phyloP scores from a whole-genome alignment of 2,797 vertebrate species.

The Sternarchorhynchus goeldii region DNA sequence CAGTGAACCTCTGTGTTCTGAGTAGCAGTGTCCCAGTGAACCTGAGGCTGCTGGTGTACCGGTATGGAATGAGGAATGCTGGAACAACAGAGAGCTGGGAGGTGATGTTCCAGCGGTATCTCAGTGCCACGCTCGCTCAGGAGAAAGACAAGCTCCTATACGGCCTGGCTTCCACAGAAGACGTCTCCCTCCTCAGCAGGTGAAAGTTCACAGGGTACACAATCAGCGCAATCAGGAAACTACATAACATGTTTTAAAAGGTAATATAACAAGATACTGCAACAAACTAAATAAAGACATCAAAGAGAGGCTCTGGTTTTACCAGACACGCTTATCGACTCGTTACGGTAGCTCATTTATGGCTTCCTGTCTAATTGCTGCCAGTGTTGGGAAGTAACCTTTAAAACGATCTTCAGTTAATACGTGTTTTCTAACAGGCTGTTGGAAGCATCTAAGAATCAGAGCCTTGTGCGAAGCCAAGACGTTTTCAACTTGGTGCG shows the following conservation, averaged over 20 bases:
- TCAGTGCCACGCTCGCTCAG: constrained; percentile 82
- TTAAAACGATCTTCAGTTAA: background rate
- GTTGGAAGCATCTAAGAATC: constrained; percentile 77
- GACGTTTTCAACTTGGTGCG: constrained; percentile 90
- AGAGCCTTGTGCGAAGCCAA: constrained; percentile 85
- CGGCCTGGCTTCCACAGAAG: constrained; percentile 86
- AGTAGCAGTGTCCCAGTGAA: constrained; percentile 80
- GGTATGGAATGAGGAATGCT: constrained; percentile 89
- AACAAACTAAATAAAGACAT: no score
- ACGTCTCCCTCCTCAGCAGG: constrained; percentile 80
- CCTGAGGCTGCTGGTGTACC: constrained; percentile 89
- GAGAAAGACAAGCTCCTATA: constrained; percentile 97
- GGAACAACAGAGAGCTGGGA: constrained; percentile 78
- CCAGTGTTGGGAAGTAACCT: background rate
- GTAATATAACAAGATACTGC: no score
- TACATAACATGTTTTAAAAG: background rate
- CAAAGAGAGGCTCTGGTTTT: background rate
- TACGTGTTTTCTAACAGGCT: constrained; percentile 63
- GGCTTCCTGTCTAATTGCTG: background rate
- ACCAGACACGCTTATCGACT: background rate
- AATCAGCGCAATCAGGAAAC: background rate
- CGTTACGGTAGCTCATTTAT: background rate
- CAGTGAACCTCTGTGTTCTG: constrained; percentile 39
- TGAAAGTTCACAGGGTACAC: constrained; percentile 54
- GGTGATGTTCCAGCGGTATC: constrained; percentile 82